A percentile compares a stretch with the other conserved stretches of the same genome.
Evolutionary conservation across 1,140 invertebrate species (phyloP).

Genomic region (Mycetomoellerius zeteki): DNA sequence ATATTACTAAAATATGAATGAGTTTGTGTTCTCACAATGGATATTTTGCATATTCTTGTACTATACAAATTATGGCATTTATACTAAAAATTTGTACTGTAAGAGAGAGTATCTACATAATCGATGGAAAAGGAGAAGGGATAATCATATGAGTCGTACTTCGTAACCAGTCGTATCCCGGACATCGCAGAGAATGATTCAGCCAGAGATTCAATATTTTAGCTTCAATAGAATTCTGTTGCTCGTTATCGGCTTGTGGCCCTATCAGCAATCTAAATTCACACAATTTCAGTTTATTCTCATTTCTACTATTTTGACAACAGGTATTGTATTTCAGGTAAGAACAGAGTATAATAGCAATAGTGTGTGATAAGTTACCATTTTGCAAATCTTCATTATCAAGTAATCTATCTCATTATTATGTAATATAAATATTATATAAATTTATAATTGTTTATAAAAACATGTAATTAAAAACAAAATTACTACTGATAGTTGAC

Average conservation of each 20-base stretch:
- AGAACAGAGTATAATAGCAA: neutral
- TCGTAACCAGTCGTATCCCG: neutral
- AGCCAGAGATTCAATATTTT: neutral
- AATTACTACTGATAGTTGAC: neutral
- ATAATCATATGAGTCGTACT: neutral
- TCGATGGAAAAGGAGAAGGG: neutral
- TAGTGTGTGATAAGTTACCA: neutral
- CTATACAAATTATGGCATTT: conserved; percentile 7
- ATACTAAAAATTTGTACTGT: neutral
- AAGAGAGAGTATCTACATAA: neutral
- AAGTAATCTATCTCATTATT: too few species aligned
- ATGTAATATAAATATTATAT: neutral
- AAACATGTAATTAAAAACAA: neutral
- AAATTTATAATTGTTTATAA: neutral
- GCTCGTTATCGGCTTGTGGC: conserved; percentile 8
- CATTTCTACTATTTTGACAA: neutral
- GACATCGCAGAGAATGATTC: neutral
- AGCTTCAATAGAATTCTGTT: neutral
- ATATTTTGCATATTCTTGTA: neutral
- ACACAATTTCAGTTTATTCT: conserved; percentile 2
- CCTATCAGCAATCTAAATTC: neutral
- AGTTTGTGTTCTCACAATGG: neutral
- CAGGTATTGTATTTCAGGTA: conserved; percentile 15
- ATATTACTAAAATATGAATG: neutral
- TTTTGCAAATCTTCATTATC: neutral